Conservation (phyloP, 2,113 vertebrate species). For the Chaenocephalus aceratus region DNA sequence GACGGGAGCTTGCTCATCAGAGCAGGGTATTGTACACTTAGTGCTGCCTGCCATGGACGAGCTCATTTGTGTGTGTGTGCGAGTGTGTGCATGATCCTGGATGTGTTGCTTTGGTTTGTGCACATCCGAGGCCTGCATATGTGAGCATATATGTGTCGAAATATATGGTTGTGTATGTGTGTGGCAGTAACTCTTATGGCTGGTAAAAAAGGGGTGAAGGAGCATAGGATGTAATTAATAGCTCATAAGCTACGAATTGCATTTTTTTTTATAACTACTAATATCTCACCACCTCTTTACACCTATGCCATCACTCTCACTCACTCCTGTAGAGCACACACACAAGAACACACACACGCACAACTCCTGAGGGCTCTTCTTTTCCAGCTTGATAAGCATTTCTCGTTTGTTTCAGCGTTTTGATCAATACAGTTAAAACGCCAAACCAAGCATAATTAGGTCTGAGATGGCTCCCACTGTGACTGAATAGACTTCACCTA, state of each 20-base stretch:
- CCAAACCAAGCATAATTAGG: constrained; percentile 79
- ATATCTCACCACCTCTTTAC: constrained; percentile 69
- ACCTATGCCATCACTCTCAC: constrained; percentile 63
- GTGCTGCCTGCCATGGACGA: constrained; percentile 68
- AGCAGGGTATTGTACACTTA: constrained; percentile 76
- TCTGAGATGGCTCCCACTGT: constrained; percentile 69
- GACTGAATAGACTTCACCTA: constrained; percentile 64
- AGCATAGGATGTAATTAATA: constrained; percentile 75
- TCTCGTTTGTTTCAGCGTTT: constrained; percentile 76
- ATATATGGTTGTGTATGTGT: constrained; percentile 35
- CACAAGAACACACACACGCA: constrained; percentile 14
- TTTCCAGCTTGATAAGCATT: constrained; percentile 78
- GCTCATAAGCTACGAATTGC: constrained; percentile 76
- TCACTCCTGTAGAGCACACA: constrained; percentile 50
- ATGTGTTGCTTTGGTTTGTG: constrained; percentile 23
- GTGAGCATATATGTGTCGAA: constrained; percentile 31
- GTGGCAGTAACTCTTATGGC: constrained; percentile 63
- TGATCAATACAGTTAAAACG: constrained; percentile 79
- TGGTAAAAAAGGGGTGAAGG: constrained; percentile 69
- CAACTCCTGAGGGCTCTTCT: constrained; percentile 61
- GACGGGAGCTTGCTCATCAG: constrained; percentile 79
- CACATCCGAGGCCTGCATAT: constrained; percentile 40
- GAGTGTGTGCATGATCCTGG: constrained; percentile 24
- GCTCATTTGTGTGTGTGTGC: constrained; percentile 67
- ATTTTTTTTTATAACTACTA: constrained; percentile 77